Percentiles rank a stretch among this genome's conserved stretches.
Conservation (phyloP, 2,113 vertebrate genomes). For the Callipepla squamata region DNA sequence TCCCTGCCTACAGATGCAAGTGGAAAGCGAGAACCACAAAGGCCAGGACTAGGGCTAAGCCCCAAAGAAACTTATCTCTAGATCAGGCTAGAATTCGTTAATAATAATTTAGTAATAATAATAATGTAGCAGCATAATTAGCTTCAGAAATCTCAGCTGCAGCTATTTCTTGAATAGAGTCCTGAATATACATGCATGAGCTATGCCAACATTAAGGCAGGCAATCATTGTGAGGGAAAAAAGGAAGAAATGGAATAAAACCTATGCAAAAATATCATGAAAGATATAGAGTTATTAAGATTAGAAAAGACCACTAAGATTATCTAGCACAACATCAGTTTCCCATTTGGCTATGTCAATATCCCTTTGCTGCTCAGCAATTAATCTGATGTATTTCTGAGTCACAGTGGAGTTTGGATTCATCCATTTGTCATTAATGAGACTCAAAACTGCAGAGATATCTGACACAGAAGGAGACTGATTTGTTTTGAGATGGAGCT, state of each 20-base stretch:
- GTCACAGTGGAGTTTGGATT: neutral
- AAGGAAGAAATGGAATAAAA: neutral
- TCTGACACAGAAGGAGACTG: rapidly evolving
- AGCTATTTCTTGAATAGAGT: neutral
- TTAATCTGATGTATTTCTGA: neutral
- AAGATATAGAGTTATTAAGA: neutral
- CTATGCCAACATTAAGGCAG: neutral
- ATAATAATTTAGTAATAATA: too few species aligned
- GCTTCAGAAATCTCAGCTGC: neutral
- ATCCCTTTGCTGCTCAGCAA: neutral
- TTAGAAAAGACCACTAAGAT: too few species aligned
- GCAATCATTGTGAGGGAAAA: neutral
- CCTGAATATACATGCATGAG: neutral
- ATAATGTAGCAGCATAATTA: neutral
- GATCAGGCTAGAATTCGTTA: neutral
- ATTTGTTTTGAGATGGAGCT: rapidly evolving
- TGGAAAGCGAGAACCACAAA: neutral
- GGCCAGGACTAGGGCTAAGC: neutral
- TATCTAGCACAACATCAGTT: neutral
- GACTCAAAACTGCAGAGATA: neutral
- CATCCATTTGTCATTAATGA: neutral
- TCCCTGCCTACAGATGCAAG: neutral
- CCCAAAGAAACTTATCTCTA: neutral
- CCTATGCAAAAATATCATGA: neutral
- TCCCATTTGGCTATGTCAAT: neutral